Evolutionary conservation across 1,140 invertebrate genomes (phyloP).

Genomic region (Zaprionus kolodkinae): DNA sequence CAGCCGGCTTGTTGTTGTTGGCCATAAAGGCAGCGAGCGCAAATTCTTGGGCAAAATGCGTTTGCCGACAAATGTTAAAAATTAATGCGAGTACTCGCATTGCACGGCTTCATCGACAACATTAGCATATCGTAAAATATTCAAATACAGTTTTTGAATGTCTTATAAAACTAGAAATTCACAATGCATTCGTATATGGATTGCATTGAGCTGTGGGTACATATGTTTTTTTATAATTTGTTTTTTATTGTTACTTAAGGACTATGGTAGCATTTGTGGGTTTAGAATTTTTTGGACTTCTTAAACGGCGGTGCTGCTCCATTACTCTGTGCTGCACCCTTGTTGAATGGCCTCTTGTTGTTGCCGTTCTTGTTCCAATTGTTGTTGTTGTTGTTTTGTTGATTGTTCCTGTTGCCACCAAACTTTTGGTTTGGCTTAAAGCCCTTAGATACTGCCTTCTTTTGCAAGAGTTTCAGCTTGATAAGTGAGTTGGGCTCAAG

Average conservation of each 20-base stretch:
- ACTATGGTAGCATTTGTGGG: slow-evolving; percentile 21
- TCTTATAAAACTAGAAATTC: slow-evolving; percentile 37
- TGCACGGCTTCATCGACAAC: slow-evolving; percentile 26
- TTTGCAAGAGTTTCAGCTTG: slow-evolving; percentile 35
- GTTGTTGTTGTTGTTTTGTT: slow-evolving; percentile 18
- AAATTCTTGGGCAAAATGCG: slow-evolving; percentile 33
- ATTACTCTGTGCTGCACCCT: slow-evolving; percentile 41
- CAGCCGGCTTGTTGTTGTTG: background rate
- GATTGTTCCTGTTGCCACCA: slow-evolving; percentile 30
- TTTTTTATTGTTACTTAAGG: slow-evolving; percentile 41
- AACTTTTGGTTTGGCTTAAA: slow-evolving; percentile 33
- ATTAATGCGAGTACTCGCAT: slow-evolving; percentile 19
- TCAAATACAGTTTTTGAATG: slow-evolving; percentile 39
- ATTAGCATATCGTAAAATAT: slow-evolving; percentile 40
- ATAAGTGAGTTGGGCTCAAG: slow-evolving; percentile 65
- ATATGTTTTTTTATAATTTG: background rate
- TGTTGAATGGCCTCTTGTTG: slow-evolving; percentile 56
- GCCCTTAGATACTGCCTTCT: background rate
- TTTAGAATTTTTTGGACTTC: slow-evolving; percentile 40
- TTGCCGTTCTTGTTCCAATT: slow-evolving; percentile 3
- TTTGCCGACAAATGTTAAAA: slow-evolving; percentile 42
- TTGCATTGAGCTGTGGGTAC: slow-evolving; percentile 16
- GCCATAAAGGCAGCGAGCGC: slow-evolving; percentile 4
- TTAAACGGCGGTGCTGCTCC: slow-evolving; percentile 37
- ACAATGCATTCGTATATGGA: slow-evolving; percentile 27